Evolutionary conservation across 2,888 invertebrate species (phyloP), one percentile per base, ranked within the genome.

Genomic region (Tachina lurida): DNA sequence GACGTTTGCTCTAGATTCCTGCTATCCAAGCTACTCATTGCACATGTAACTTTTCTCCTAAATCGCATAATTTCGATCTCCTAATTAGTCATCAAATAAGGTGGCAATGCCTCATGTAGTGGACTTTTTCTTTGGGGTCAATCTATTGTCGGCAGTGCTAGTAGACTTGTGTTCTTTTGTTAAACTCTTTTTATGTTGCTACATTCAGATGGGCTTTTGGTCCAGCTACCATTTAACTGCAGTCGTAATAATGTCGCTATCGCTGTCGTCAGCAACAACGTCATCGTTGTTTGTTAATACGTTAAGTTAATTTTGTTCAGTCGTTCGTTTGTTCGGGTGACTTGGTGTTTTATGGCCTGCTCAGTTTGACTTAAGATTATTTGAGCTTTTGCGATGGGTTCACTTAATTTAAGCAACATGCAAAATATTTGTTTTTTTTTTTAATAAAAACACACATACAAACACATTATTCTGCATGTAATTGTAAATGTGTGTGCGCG

Each of bases 361-460:
- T 79, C 85, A 86, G 85, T 86, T 86, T 86, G 85, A 86, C 85
- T 86, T 86, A 86, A 86, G 85, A 83, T 86, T 86, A 86, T 86
- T 83, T 86, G 74, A 86, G 82, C 58, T 86, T 86, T 86, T 83
- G 82, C 82, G 82, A 86, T 86, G 85, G 85, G 85, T 86, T 86
- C 85, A 86, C 85, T 86, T 86, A 86, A 86, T 86, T 86, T 86
- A 86, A 86, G 73, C 79, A 86, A 86, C 85, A 86, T 86, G 85
- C 82, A 86, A 86, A 86, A 83, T 79, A 83, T 65, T 75, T 76
- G 31, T 80, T 74, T 49, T 68, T 47, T 49, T 63, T 63, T 17
- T 41, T 39, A 8, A 39, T 10, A 60, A 31, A 60, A 8, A 39
- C 13, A 56, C 56, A 12, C 31, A 31, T 9, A 15, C 31, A 31